Base-by-base conservation (phyloP, 2,797 vertebrate genomes). In the Synanceia verrucosa region DNA sequence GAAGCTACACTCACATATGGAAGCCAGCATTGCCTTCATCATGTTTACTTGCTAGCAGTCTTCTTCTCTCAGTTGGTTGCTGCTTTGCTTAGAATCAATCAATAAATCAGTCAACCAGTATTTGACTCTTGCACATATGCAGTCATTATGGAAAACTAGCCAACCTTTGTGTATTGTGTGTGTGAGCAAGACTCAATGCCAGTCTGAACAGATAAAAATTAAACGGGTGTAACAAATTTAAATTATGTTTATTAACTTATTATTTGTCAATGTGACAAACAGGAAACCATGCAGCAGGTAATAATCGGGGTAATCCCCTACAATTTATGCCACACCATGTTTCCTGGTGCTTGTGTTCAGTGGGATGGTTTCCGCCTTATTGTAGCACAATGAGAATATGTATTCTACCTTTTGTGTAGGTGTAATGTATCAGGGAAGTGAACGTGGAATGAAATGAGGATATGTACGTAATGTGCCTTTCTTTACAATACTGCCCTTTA, bases 391-490 rank as follows among this genome's bases (percentile, higher is more conserved):
- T 28, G 4, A 18, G 55, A 46, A 51, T 10, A 7, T 23, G 28
- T 29, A 2, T 24, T 5, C 6, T 5, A 2, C 11, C 7, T 4
- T 23, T 5, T 13, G 11, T 23, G 23, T 4, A 52, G 52, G 12
- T 10, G 33, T 7, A 53, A 1, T 11, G n/a, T 11, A 31, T 47
- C 28, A 13, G 5, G 28, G 47, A 47, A 52, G 18, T 37, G n/a
- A 26, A 5, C 28, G 19, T 39, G 16, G 26, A 5, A 28, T 16
- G 5, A 3, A 23, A 60, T 36, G 37, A 56, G 29, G 24, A 57
- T 28, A 31, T 34, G 58, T 68, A 60, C 18, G 79, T 65, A 68
- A 61, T 51, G 62, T 6, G 12, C 8, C 16, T 24, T 61, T 64
- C 6, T 63, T 29, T 36, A 4, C 21, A 48, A 19, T 0, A 1